Percentiles rank a stretch among this genome's conserved stretches.
Evolutionary conservation across 1,140 invertebrate species (phyloP).

Genomic region (Capitella teleta): DNA sequence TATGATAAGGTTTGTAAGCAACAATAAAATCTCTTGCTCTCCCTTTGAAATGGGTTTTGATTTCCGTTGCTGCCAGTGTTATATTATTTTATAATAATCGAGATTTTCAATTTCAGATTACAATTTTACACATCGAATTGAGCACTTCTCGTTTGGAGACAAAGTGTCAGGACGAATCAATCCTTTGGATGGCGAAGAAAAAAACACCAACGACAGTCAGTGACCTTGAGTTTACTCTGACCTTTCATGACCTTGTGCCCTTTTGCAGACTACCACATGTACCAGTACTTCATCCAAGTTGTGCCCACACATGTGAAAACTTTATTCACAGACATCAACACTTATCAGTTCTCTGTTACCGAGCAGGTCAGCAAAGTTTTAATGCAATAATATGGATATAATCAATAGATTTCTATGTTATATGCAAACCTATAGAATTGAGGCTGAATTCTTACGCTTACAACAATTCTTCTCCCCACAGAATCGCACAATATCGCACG

Average conservation of each 20-base stretch:
- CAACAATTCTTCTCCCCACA: conserved; percentile 9
- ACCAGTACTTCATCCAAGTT: conserved; percentile 91
- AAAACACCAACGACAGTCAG: conserved; percentile 57
- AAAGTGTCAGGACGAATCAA: conserved; percentile 71
- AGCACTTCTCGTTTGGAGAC: conserved; percentile 85
- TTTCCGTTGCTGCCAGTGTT: no score
- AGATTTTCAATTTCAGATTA: conserved; percentile 60
- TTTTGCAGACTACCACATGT: conserved; percentile 52
- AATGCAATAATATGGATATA: neutral
- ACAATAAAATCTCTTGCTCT: no score
- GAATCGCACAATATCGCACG: conserved; percentile 60
- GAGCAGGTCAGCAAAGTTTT: conserved; percentile 45
- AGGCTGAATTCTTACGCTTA: neutral
- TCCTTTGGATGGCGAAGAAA: conserved; percentile 85
- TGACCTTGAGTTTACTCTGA: conserved; percentile 15
- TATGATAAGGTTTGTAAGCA: no score
- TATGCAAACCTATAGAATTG: neutral
- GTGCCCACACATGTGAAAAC: conserved; percentile 83
- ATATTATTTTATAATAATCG: no score
- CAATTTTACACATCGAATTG: conserved; percentile 89
- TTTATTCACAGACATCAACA: conserved; percentile 46
- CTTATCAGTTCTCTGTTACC: conserved; percentile 88
- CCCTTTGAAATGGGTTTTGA: no score
- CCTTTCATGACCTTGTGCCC: neutral
- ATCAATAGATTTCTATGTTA: neutral